Base-by-base conservation (phyloP, 2,888 invertebrate species). In the Autographa gamma region DNA sequence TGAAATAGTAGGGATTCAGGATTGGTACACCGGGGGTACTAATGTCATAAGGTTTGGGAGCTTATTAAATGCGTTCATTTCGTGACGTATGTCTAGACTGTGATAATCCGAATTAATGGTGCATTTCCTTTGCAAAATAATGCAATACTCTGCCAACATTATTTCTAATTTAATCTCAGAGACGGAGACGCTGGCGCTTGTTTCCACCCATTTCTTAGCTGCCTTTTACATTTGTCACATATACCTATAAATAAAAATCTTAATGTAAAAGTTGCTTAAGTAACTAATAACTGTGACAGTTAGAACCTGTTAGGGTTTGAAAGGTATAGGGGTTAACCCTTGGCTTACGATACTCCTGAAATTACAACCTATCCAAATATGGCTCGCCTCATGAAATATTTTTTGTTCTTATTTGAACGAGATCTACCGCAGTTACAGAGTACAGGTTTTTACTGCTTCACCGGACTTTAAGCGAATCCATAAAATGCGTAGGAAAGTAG, bases 91-190 rank as follows among this genome's bases (percentile, higher is more conserved):
- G 48, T 48, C 48, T 48, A 48, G 48, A 48, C 48, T 43, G n/a
- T n/a, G n/a, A 48, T 48, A 48, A 48, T 48, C 16, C n/a, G n/a
- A 4, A 48, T n/a, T 16, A 48, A 48, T 48, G n/a, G 61, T 64
- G 62, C n/a, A 65, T 73, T 77, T 77, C 48, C 61, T 70, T 34
- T 31, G 56, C 41, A 25, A 73, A 60, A 16, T 58, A 58, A 32
- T 61, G 58, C 58, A 66, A 54, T 31, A 38, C 56, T n/a, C 61
- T 76, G 77, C 77, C 71, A 77, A 77, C 65, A 71, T 5, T 41
- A 9, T 63, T 56, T 68, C 77, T 77, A 68, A 74, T 71, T 77
- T 74, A 52, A 73, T 60, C 43, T 62, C 16, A 58, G 63, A 69
- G 60, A 56, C 13, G 19, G 11, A 56, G 25, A 56, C n/a, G n/a